Evolutionary conservation across 2,888 invertebrate genomes (phyloP).

Genomic region (Tenthredo mesomela): DNA sequence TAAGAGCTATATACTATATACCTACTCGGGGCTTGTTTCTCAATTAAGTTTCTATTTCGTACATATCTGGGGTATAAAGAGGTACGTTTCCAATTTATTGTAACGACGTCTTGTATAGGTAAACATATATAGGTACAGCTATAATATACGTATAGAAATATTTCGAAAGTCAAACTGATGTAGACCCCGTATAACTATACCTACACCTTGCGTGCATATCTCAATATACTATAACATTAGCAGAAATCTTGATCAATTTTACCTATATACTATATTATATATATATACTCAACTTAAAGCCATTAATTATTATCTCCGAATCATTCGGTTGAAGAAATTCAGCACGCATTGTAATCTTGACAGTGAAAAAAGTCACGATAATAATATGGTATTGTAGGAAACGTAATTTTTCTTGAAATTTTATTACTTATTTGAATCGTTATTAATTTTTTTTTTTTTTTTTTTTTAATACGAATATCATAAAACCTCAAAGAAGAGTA

Average conservation of each 20-base stretch:
- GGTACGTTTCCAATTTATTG: conserved; percentile 30
- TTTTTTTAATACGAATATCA: background rate
- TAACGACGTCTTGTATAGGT: background rate
- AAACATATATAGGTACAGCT: background rate
- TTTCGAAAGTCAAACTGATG: conserved; percentile 6
- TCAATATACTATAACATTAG: background rate
- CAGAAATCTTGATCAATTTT: background rate
- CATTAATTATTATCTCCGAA: conserved; percentile 4
- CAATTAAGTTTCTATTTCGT: conserved; percentile 38
- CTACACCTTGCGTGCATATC: background rate
- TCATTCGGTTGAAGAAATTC: background rate
- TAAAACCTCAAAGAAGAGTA: background rate
- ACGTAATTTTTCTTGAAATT: background rate
- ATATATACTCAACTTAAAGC: background rate
- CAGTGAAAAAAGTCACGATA: background rate
- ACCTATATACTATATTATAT: background rate
- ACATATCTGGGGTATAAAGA: background rate
- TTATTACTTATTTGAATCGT: background rate
- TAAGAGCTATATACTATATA: background rate
- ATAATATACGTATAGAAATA: background rate
- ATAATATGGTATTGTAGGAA: background rate
- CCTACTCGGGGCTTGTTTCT: conserved; percentile 11
- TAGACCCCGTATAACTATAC: background rate
- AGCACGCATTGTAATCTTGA: conserved; percentile 4
- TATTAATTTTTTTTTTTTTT: too few species aligned